Evolutionary conservation across 2,797 vertebrate genomes (phyloP).

Genomic region (Rhyacichthys aspro): DNA sequence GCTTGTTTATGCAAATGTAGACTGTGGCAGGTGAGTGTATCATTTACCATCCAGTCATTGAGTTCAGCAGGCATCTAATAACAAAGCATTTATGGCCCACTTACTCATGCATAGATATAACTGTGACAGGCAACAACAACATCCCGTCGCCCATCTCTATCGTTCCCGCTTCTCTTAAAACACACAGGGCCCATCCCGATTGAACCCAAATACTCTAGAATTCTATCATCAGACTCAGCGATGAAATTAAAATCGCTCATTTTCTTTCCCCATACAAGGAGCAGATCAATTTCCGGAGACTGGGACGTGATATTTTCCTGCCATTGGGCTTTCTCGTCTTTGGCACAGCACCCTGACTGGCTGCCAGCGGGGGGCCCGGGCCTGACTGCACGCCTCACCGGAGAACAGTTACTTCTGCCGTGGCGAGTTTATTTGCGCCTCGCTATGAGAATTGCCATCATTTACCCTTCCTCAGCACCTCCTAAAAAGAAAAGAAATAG

Average conservation of each 20-base stretch:
- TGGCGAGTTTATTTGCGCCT: slow-evolving; percentile 85
- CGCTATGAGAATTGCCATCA: slow-evolving; percentile 87
- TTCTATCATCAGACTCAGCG: slow-evolving; percentile 77
- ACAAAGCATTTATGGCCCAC: slow-evolving; percentile 77
- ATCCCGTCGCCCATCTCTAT: slow-evolving; percentile 29
- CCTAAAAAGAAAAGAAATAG: slow-evolving; percentile 78
- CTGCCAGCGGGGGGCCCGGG: slow-evolving; percentile 79
- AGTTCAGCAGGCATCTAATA: slow-evolving; percentile 80
- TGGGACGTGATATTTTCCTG: slow-evolving; percentile 83
- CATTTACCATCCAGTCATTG: slow-evolving; percentile 77
- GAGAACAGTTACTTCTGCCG: slow-evolving; percentile 84
- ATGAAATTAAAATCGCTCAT: slow-evolving; percentile 85
- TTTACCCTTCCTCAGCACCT: slow-evolving; percentile 81
- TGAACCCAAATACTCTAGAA: slow-evolving; percentile 72
- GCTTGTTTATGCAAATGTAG: slow-evolving; percentile 71
- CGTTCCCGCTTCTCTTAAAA: slow-evolving; percentile 68
- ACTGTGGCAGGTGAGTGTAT: slow-evolving; percentile 70
- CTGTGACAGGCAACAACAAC: slow-evolving; percentile 61
- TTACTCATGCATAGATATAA: slow-evolving; percentile 79
- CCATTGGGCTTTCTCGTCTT: slow-evolving; percentile 83
- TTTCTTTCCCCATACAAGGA: slow-evolving; percentile 82
- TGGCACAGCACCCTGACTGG: slow-evolving; percentile 80
- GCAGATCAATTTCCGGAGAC: slow-evolving; percentile 88
- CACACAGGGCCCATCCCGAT: slow-evolving; percentile 65
- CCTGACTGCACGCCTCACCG: slow-evolving; percentile 80